Base-by-base conservation (phyloP, 1,140 invertebrate genomes). In the Drosophila sproati region DNA sequence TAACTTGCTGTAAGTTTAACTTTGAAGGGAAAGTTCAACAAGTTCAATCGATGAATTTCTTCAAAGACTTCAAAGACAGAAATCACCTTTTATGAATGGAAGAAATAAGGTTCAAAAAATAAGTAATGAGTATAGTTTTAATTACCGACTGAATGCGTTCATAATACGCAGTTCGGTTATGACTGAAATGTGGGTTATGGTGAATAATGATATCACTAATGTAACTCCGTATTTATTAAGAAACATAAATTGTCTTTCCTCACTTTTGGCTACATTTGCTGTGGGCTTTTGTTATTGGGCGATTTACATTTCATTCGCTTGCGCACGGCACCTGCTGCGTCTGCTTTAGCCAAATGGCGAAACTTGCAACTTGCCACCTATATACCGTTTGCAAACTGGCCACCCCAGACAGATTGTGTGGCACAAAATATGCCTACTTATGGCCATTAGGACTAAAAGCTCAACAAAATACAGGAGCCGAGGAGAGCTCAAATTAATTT, bases 401-500 rank as follows among this genome's bases (percentile, higher is more conserved):
- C 69, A 59, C 10, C 47, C 35, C 39, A 47, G 69, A 50, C 56
- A 61, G 71, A 69, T 69, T 74, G 50, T 56, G 51, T 31, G 56
- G 41, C 51, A 71, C 64, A 71, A 79, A 88, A 73, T 83, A 74
- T 80, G 80, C 73, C 77, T 77, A 83, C 83, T 88, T 89, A 80
- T 78, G 80, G 77, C 83, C 85, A 88, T 88, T 83, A 88, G 55
- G 73, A 75, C 80, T 80, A 89, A 89, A 80, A 89, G 77, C 80
- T 77, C 76, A 80, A 59, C 66, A 73, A 80, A 87, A 74, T 67
- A 79, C 72, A 73, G 77, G 67, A 79, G 61, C 39, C 39, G n/a
- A 67, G 74, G 54, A 86, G 74, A 88, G 83, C 82, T 78, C 80
- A 87, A 87, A 87, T 87, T 88, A 87, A 87, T 87, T 88, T 81